phyloP scores from a whole-genome alignment of 2,113 vertebrate species.

The Hymenochirus boettgeri region DNA sequence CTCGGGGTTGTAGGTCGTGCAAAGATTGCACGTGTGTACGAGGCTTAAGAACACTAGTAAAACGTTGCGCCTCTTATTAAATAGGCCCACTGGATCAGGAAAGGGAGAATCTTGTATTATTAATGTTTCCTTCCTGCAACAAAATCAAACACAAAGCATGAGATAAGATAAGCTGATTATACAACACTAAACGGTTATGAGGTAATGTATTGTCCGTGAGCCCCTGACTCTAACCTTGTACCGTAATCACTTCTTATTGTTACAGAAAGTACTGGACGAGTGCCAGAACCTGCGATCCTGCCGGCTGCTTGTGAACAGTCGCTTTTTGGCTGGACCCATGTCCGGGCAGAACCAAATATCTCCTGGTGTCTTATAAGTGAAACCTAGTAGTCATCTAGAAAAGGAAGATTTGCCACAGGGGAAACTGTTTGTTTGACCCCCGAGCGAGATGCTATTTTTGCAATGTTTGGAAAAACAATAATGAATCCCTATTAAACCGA shows the following conservation, averaged over 20 bases:
- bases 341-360: slow-evolving; percentile 87
- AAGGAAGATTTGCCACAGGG: neutral
- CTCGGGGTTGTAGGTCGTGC: too few relatives aligned
- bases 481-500: neutral
- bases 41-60: too few relatives aligned
- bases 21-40: too few relatives aligned
- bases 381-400: slow-evolving; percentile 78
- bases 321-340: slow-evolving; percentile 89
- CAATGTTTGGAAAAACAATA: neutral
- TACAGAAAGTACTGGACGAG: slow-evolving; percentile 92
- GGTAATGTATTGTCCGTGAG: slow-evolving; percentile 15
- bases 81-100: too few relatives aligned
- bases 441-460: neutral
- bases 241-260: slow-evolving; percentile 39
- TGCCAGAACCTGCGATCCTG: slow-evolving; percentile 90
- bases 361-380: slow-evolving; percentile 94
- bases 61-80: too few relatives aligned
- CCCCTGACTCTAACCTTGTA: neutral
- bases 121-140: slow-evolving; percentile 21
- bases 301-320: slow-evolving; percentile 85
- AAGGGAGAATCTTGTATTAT: slow-evolving; percentile 7
- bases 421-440: slow-evolving; percentile 7
- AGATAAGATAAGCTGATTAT: slow-evolving; percentile 24
- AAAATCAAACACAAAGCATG: neutral
- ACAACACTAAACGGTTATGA: neutral